Evolutionary conservation across 2,113 vertebrate species (phyloP), one percentile per base, ranked within the genome.

Genomic region (Edolisoma coerulescens): DNA sequence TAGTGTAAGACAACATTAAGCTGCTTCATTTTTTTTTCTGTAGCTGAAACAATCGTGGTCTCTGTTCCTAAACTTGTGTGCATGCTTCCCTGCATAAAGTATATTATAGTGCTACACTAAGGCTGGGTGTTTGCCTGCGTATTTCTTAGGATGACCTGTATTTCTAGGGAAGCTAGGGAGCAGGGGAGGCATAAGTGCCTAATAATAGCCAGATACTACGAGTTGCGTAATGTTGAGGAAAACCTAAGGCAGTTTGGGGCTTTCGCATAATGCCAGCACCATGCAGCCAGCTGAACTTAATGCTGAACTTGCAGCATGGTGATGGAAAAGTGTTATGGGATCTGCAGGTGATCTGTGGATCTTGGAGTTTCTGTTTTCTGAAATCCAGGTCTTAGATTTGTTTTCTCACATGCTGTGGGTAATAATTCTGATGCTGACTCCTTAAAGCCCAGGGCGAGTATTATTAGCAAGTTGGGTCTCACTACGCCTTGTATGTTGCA

Each of bases 271-370:
- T 49, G 50, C 9, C 20, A 45, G 19, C 44, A 69, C 32, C 1
- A 1, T 4, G 1, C 32, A 79, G 45, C 41, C 69, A 41, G 33
- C 54, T 85, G 37, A 93, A 35, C 53, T 78, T 63, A 52, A 45
- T 1, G 4, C 33, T 4, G 10, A 37, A 35, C 26, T 49, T 1
- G 0, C 15, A 57, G 33, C 0, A 0, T 44, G 10, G 33, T 33
- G 35, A 50, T 67, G 18, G 19, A 45, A 23, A 61, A 77, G 11
- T 21, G 22, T 82, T 41, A 35, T 64, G 73, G 37, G 35, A n/a
- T 65, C 28, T 14, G 1, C 47, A 49, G 32, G 13, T 64, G 56
- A 61, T 57, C 41, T 74, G 20, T 24, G 27, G n/a, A 24, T 42
- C 35, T 84, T 69, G 56, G 54, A 83, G 14, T 30, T 28, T 63